phyloP scores from a whole-genome alignment of 2,113 vertebrate genomes.

The Neopipo cinnamomea region DNA sequence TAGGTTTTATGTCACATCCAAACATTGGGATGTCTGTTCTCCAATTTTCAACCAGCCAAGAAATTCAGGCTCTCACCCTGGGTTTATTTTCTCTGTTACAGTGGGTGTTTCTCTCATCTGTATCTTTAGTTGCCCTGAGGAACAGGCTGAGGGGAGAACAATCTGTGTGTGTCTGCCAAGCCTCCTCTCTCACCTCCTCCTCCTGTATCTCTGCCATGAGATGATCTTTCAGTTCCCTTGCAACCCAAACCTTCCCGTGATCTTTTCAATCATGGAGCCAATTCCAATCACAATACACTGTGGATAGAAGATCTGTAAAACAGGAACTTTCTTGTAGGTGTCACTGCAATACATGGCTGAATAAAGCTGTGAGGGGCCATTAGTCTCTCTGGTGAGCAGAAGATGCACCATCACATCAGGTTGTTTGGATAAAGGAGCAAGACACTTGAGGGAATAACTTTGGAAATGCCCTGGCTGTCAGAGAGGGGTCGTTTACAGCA shows the following conservation, averaged over 20 bases:
- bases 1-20: neutral
- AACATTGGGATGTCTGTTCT: neutral
- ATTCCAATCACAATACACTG: neutral
- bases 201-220: neutral
- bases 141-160: neutral
- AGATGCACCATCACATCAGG: neutral
- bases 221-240: neutral
- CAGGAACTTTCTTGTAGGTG: neutral
- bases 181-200: neutral
- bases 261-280: neutral
- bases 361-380: neutral
- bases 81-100: neutral
- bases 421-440: neutral
- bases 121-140: neutral
- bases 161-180: neutral
- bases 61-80: neutral
- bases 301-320: neutral
- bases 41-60: neutral
- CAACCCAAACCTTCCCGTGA: neutral
- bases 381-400: neutral
- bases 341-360: neutral
- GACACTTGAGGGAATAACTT: neutral
- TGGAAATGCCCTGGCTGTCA: neutral
- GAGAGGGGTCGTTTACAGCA: neutral
- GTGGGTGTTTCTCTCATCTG: neutral